Base-by-base conservation (phyloP, 2,113 vertebrate species). In the Eidolon helvum region DNA sequence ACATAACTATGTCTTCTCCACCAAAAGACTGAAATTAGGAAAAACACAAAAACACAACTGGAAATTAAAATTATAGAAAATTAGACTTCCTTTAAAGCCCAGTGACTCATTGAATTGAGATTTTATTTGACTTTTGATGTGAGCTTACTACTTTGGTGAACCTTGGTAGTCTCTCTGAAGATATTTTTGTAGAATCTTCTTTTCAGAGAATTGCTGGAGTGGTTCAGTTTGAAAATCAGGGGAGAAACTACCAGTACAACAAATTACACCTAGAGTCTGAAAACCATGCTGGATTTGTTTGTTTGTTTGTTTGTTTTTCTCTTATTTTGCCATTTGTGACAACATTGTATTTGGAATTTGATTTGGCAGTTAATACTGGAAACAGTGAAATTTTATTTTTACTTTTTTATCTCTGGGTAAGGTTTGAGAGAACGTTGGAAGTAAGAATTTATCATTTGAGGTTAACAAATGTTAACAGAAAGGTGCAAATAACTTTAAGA, bases 331-430 rank as follows among this genome's bases (percentile, higher is more conserved):
- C 24, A 43, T 11, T 74, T 84, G 9, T 77, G 59, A 72, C 33
- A 87, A 79, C 48, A 87, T 50, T 87, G 1, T 71, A 66, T 85
- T 93, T 97, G 57, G 45, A 97, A 87, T 66, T 97, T 93, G 57
- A 96, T 96, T 91, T 96, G 53, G 57, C 21, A 89, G 40, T 95
- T 95, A 91, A 59, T 96, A 10, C 63, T 77, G 28, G n/a, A 97
- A 83, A 79, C 26, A 88, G 14, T 66, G 74, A 87, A 95, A 71
- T 91, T 96, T 61, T 63, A 30, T 66, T 48, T 63, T 59, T 57
- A 55, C 40, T 86, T 93, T 88, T 87, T 28, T 77, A 61, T 69
- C 30, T 90, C 19, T 92, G n/a, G n/a, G 57, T 68, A 57, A 82
- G 12, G 4, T 95, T 95, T 63, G n/a, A 87, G 68, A 82, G 57